phyloP scores from a whole-genome alignment of 2,113 vertebrate species.

The Ploceus nigricollis region DNA sequence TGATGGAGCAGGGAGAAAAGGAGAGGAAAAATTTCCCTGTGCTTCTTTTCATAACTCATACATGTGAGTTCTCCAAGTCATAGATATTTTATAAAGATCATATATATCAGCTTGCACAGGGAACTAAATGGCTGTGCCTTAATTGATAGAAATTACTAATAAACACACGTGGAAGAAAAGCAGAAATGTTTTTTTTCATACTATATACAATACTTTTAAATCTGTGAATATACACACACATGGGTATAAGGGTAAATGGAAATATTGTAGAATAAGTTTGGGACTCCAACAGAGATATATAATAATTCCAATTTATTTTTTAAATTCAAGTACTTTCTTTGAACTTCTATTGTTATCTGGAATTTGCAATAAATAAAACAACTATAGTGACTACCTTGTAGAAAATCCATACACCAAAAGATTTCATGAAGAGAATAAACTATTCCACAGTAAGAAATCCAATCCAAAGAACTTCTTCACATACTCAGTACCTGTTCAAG shows the following conservation, averaged over 20 bases:
- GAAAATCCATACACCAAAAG: not conserved
- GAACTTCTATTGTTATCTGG: not conserved
- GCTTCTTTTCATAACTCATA: not conserved
- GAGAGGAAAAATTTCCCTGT: not conserved
- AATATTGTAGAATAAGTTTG: fast-evolving
- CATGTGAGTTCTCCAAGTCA: not conserved
- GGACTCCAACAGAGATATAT: not conserved
- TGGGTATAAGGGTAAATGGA: not conserved
- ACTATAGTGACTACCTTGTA: not conserved
- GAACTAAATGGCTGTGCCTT: not conserved
- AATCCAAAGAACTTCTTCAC: not conserved
- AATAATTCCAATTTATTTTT: not conserved
- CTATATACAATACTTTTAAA: not conserved
- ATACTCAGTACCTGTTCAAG: not conserved
- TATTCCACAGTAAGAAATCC: not conserved
- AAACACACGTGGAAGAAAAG: not conserved
- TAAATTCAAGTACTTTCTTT: not conserved
- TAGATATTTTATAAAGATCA: not conserved
- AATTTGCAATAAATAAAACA: not conserved
- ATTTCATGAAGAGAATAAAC: not conserved
- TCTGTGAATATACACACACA: not conserved
- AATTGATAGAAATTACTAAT: not conserved
- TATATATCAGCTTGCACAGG: not conserved
- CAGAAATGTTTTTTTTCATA: not conserved
- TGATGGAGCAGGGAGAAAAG: not conserved